These are phyloP conservation scores for Ephialtes manifestator DNA, from an alignment of 2,888 invertebrate species.

Conservation along the genomic window DNA sequence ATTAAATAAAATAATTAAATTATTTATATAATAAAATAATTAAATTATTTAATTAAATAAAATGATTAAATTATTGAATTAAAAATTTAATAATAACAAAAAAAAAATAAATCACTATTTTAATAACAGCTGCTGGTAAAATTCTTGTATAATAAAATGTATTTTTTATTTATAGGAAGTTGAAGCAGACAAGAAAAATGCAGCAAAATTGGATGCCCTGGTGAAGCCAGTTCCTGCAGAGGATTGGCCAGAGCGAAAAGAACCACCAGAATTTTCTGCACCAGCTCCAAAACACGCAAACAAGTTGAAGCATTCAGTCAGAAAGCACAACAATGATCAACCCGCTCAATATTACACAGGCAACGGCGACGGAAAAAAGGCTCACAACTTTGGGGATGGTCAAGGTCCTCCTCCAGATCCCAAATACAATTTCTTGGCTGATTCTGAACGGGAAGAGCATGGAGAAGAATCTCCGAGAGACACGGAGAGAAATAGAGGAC, in stretches of 20 bases:
- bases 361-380: slow-evolving; percentile 78
- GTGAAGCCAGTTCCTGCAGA: slow-evolving; percentile 84
- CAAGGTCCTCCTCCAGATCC: slow-evolving; percentile 86
- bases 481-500: slow-evolving; percentile 75
- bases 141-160: background rate
- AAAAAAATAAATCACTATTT: too few relatives aligned
- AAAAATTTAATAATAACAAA: too few relatives aligned
- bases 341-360: slow-evolving; percentile 77
- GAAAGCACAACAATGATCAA: slow-evolving; percentile 72
- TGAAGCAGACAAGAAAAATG: slow-evolving; percentile 86
- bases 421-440: slow-evolving; percentile 85
- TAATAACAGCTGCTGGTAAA: too few relatives aligned
- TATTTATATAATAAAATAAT: too few relatives aligned
- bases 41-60: too few relatives aligned
- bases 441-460: slow-evolving; percentile 84
- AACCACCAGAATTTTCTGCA: slow-evolving; percentile 82
- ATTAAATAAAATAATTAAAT: too few relatives aligned
- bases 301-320: slow-evolving; percentile 71
- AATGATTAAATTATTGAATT: too few relatives aligned
- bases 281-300: slow-evolving; percentile 72
- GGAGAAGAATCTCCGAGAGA: slow-evolving; percentile 72
- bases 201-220: slow-evolving; percentile 85
- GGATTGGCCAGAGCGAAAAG: slow-evolving; percentile 85
- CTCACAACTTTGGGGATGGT: slow-evolving; percentile 81
- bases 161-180: slow-evolving; percentile 81